Percentiles rank a stretch among this genome's conserved stretches.
Evolutionary conservation across 1,140 invertebrate species (phyloP).

Genomic region (Bemisia tabaci): DNA sequence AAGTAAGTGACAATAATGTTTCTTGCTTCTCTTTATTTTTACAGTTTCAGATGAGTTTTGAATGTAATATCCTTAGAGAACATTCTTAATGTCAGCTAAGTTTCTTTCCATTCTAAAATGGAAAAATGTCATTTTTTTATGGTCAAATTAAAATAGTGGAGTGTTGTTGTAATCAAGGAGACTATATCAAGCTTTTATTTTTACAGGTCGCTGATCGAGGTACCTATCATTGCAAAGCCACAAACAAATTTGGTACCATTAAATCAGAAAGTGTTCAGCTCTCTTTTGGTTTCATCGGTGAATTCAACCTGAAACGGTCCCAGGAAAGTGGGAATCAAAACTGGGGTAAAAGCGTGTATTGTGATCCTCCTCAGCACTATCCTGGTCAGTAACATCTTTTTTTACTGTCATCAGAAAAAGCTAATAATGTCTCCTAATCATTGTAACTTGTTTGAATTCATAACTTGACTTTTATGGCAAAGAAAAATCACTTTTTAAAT

Average conservation of each 20-base stretch:
- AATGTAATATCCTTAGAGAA: too few species aligned
- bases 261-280: slow-evolving; percentile 75
- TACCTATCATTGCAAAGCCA: slow-evolving; percentile 80
- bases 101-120: too few species aligned
- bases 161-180: too few species aligned
- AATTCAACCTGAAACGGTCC: slow-evolving; percentile 79
- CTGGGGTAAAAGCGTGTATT: slow-evolving; percentile 86
- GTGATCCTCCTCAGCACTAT: slow-evolving; percentile 83
- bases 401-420: too few species aligned
- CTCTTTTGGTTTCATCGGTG: slow-evolving; percentile 79
- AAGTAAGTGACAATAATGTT: too few species aligned
- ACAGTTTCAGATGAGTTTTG: too few species aligned
- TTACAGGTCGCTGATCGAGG: slow-evolving; percentile 56
- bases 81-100: too few species aligned
- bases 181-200: slow-evolving; percentile 16
- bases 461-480: not conserved
- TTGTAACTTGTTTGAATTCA: not conserved
- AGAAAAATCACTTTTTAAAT: not conserved
- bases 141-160: too few species aligned
- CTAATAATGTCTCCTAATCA: not conserved
- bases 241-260: slow-evolving; percentile 77
- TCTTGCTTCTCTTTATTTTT: too few species aligned
- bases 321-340: slow-evolving; percentile 72
- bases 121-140: too few species aligned
- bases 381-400: slow-evolving; percentile 39